Percentiles rank a stretch among this genome's conserved stretches.
phyloP scores from a whole-genome alignment of 64 coral and sea anemone species.

The Pocillopora verrucosa region DNA sequence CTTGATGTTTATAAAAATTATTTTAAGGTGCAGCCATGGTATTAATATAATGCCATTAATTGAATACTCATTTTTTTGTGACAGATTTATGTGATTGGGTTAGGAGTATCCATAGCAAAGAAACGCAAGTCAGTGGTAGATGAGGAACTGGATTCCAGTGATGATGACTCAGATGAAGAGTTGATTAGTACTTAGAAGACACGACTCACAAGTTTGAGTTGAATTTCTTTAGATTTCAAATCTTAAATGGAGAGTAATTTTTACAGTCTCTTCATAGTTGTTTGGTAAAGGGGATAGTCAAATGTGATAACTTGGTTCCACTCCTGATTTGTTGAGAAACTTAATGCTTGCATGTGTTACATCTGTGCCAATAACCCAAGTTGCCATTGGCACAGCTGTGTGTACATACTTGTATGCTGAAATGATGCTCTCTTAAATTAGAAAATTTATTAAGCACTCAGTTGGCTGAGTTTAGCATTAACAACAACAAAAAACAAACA shows the following conservation, averaged over 20 bases:
- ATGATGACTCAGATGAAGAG: conserved; percentile 86
- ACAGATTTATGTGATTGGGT: conserved; percentile 77
- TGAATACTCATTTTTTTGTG: background rate
- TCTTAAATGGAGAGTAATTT: background rate
- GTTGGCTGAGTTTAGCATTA: too few species aligned
- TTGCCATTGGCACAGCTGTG: too few species aligned
- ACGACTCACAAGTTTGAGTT: background rate
- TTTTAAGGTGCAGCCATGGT: background rate
- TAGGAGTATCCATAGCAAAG: conserved; percentile 72
- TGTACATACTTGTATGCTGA: too few species aligned
- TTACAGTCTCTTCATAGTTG: too few species aligned
- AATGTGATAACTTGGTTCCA: too few species aligned
- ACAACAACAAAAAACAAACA: too few species aligned
- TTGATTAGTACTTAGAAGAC: conserved; percentile 16
- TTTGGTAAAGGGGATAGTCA: too few species aligned
- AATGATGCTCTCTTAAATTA: too few species aligned
- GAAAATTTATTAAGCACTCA: too few species aligned
- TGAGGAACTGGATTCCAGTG: conserved; percentile 79
- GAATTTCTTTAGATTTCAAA: background rate
- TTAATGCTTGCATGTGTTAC: too few species aligned
- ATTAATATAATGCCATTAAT: background rate
- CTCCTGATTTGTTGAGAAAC: too few species aligned
- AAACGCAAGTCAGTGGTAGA: conserved; percentile 85
- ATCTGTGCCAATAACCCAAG: too few species aligned
- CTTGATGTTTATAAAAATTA: background rate